phyloP scores from a whole-genome alignment of 2,797 vertebrate species.

The Silurus lanzhouensis region DNA sequence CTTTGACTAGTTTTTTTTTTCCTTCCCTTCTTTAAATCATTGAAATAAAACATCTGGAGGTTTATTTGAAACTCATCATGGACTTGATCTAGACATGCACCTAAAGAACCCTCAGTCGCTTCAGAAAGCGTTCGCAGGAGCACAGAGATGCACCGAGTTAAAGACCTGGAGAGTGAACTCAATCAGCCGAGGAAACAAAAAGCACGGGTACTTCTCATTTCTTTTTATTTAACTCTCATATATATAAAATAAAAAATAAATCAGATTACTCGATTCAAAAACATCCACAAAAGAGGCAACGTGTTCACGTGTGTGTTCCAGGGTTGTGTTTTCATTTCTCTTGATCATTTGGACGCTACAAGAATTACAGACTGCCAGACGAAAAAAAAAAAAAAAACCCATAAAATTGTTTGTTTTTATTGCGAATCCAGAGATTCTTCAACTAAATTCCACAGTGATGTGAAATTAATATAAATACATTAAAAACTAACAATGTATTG shows the following conservation, averaged over 20 bases:
- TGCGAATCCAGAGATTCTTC: slow-evolving; percentile 76
- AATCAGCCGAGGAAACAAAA: background rate
- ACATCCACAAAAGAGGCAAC: background rate
- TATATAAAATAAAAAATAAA: background rate
- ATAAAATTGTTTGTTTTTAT: slow-evolving; percentile 71
- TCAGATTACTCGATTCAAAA: background rate
- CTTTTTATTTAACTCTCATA: slow-evolving; percentile 9
- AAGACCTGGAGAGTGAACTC: background rate
- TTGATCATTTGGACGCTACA: slow-evolving; percentile 35
- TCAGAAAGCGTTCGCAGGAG: no score
- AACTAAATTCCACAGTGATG: slow-evolving; percentile 71
- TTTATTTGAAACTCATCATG: background rate
- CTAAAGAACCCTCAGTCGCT: no score
- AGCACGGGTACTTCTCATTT: slow-evolving; percentile 11
- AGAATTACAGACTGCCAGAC: slow-evolving; percentile 59
- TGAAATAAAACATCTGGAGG: background rate
- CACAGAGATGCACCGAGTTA: background rate
- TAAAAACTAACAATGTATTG: slow-evolving; percentile 66
- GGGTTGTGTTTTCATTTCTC: slow-evolving; percentile 24
- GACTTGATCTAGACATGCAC: background rate
- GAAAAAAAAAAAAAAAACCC: slow-evolving; percentile 59
- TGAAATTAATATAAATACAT: slow-evolving; percentile 81
- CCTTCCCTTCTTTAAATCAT: background rate
- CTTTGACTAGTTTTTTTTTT: slow-evolving; percentile 5
- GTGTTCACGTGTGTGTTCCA: background rate